Percentiles rank a stretch among this genome's conserved stretches.
phyloP scores from a whole-genome alignment of 2,113 vertebrate genomes.

The Chamaea fasciata region DNA sequence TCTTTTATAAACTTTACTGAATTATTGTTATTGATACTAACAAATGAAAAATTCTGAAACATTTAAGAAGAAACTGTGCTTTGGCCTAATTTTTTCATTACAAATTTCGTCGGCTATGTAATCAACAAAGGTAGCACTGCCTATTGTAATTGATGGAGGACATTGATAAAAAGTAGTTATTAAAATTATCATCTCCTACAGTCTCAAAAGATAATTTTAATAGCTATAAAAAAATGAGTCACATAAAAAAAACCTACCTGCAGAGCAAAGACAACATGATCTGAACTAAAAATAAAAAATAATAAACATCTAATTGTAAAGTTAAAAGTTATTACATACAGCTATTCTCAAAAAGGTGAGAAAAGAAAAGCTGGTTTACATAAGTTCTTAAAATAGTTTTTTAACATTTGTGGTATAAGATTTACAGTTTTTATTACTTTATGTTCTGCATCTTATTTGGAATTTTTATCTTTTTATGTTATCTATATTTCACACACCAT shows the following conservation, averaged over 20 bases:
- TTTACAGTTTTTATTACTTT: background rate
- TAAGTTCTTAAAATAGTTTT: background rate
- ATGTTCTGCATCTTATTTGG: background rate
- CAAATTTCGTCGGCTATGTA: background rate
- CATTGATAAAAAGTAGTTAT: background rate
- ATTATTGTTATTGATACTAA: background rate
- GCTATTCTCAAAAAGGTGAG: background rate
- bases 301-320: background rate
- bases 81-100: background rate
- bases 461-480: background rate
- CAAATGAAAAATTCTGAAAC: background rate
- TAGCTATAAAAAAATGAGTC: background rate
- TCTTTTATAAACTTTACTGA: background rate
- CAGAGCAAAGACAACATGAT: background rate
- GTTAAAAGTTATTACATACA: background rate
- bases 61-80: background rate
- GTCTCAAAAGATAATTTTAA: background rate
- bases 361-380: rapidly evolving
- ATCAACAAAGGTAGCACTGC: background rate
- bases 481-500: background rate
- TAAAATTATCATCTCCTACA: background rate
- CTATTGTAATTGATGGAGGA: background rate
- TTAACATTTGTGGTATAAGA: background rate
- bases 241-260: background rate
- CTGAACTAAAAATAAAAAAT: background rate